Conservation (phyloP, 2,888 invertebrate genomes). For the Apeira syringaria region DNA sequence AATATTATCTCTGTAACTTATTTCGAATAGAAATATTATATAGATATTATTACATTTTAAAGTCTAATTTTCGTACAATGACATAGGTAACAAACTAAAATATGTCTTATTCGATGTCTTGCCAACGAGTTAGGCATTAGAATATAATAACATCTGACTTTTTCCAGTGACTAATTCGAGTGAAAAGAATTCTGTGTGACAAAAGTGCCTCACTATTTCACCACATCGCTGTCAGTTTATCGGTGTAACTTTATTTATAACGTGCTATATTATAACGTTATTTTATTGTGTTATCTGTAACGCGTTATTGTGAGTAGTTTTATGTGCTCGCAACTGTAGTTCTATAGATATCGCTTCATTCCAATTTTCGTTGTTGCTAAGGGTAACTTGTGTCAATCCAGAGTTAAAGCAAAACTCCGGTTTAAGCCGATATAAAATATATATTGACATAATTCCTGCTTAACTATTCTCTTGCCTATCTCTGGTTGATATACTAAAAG, state of each 20-base stretch:
- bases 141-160: constrained; percentile 6
- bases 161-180: constrained; percentile 12
- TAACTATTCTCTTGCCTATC: no score
- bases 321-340: constrained; percentile 44
- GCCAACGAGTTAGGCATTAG: not conserved
- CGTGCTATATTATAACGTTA: constrained; percentile 11
- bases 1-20: constrained; percentile 2
- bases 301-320: constrained; percentile 35
- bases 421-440: no score
- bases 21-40: not conserved
- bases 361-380: constrained; percentile 39
- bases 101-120: not conserved
- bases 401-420: no score
- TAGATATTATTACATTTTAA: constrained; percentile 8
- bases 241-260: constrained; percentile 3
- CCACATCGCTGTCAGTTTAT: not conserved
- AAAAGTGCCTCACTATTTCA: constrained; percentile 21
- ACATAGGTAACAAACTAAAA: not conserved
- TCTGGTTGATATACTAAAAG: no score
- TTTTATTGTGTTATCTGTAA: constrained; percentile 11
- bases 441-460: no score
- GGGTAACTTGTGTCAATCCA: constrained; percentile 5
- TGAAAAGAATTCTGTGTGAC: constrained; percentile 13
- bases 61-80: not conserved
- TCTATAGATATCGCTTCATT: constrained; percentile 41